Evolutionary conservation across 2,113 vertebrate species (phyloP).

Genomic region (Motacilla alba): DNA sequence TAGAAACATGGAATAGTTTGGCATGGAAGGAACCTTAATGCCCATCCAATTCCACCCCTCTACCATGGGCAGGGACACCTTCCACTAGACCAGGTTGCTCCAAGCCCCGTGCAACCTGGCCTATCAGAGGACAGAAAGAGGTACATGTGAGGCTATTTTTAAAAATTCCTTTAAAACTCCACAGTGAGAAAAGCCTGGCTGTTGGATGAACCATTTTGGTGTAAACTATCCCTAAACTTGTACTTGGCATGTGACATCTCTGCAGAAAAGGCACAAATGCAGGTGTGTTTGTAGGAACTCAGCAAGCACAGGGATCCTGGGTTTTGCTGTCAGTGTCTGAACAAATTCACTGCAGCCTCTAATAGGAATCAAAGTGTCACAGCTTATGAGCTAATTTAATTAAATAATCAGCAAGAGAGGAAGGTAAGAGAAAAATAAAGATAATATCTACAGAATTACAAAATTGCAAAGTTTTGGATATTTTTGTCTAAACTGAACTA

Average conservation of each 20-base stretch:
- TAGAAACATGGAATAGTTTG: not conserved
- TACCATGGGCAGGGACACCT: not conserved
- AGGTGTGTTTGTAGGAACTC: not conserved
- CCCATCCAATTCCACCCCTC: not conserved
- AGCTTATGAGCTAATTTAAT: not conserved
- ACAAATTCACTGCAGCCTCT: not conserved
- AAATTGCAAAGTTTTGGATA: not conserved
- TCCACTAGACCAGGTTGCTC: not conserved
- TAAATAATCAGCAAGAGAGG: not conserved
- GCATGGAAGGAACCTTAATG: not conserved
- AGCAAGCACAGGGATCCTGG: accelerated
- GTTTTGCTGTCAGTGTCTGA: not conserved
- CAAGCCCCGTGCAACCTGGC: not conserved
- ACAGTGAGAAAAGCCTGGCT: not conserved
- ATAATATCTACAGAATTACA: not conserved
- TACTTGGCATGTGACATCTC: not conserved
- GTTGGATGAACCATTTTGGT: not conserved
- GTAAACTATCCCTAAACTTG: not conserved
- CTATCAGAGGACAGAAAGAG: not conserved
- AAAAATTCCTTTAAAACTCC: not conserved
- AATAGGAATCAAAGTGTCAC: not conserved
- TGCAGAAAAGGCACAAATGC: accelerated
- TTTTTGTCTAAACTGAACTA: not conserved
- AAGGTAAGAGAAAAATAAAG: not conserved
- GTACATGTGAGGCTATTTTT: not conserved